Evolutionary conservation across 2,888 invertebrate genomes (phyloP), one percentile per base, ranked within the genome.

Genomic region (Cephus nigrinus): DNA sequence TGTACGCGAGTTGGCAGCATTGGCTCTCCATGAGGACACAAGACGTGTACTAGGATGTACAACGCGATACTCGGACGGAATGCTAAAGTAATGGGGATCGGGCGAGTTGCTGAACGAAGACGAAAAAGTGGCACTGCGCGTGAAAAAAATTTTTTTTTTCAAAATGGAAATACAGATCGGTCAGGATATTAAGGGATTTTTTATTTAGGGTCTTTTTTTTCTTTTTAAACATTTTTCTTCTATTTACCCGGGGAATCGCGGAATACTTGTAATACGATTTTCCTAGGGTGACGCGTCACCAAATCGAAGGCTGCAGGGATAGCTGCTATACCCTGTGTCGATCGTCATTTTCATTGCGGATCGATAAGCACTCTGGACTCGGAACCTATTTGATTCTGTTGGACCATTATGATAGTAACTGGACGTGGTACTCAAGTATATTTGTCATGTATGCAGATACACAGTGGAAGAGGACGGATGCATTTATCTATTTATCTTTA

Each of bases 31-130:
- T 68, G 68, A n/a, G 68, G 75, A 75, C n/a, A 33, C 12, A 35
- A 77, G 74, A 74, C 81, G 78, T 78, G 80, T 82, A 83, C 82
- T 78, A 76, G 82, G 79, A 81, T 82, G 80, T 80, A 82, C 80
- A 77, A 36, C 69, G 75, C 80, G 80, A 83, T 80, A 76, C 12
- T 32, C 82, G 75, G 68, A 73, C 80, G 81, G 85, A 84, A 85
- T 85, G 81, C 77, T 81, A 84, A 85, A 77, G 71, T 5, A 71
- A 31, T 12, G 15, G 31, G 71, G 33, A 71, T 31, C 71, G 31
- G 71, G 12, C 11, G 33, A 31, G 33, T 31, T 31, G 15, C 12
- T 71, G 31, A 71, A 32, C 31, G 71, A 12, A 23, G 2, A 71
- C 31, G 3, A 40, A 55, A 55, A 23, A 55, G 55, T 55, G 15